A percentile compares a stretch with the other conserved stretches of the same genome.
phyloP scores from a whole-genome alignment of 1,140 invertebrate species.

The Cepaea nemoralis region DNA sequence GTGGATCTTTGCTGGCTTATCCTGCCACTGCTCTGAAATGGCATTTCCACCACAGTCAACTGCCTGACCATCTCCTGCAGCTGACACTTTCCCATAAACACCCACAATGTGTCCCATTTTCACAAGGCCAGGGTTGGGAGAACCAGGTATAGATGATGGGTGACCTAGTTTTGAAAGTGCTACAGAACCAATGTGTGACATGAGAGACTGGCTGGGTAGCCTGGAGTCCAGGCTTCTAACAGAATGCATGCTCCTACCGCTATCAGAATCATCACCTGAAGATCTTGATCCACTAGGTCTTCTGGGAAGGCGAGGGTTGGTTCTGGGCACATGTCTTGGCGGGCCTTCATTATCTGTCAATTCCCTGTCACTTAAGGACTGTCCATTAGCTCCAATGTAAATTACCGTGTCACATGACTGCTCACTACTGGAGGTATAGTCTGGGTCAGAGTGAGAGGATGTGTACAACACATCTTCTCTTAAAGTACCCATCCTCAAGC shows the following conservation, averaged over 20 bases:
- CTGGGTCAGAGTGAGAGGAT: slow-evolving; percentile 79
- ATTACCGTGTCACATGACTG: slow-evolving; percentile 96
- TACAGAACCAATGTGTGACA: not conserved
- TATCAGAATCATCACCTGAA: slow-evolving; percentile 68
- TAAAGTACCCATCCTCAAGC: slow-evolving; percentile 70
- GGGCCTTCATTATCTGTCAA: slow-evolving; percentile 71
- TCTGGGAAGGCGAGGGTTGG: slow-evolving; percentile 85
- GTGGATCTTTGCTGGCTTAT: slow-evolving; percentile 39
- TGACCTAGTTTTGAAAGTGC: slow-evolving; percentile 17
- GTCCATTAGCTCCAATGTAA: slow-evolving; percentile 84
- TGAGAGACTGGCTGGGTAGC: slow-evolving; percentile 22
- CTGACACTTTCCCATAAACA: not conserved
- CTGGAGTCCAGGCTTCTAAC: slow-evolving; percentile 43
- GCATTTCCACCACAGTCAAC: not conserved
- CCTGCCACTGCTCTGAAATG: slow-evolving; percentile 39
- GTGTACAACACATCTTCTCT: slow-evolving; percentile 70
- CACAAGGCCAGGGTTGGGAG: slow-evolving; percentile 41
- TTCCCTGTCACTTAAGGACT: slow-evolving; percentile 69
- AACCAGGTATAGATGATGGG: slow-evolving; percentile 41
- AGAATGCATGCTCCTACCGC: slow-evolving; percentile 58
- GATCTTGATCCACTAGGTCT: slow-evolving; percentile 77
- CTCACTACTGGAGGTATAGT: slow-evolving; percentile 94
- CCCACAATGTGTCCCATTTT: slow-evolving; percentile 37
- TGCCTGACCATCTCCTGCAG: not conserved
- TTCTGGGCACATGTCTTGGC: slow-evolving; percentile 79